phyloP scores from a whole-genome alignment of 1,140 invertebrate species.

The Wasmannia auropunctata region DNA sequence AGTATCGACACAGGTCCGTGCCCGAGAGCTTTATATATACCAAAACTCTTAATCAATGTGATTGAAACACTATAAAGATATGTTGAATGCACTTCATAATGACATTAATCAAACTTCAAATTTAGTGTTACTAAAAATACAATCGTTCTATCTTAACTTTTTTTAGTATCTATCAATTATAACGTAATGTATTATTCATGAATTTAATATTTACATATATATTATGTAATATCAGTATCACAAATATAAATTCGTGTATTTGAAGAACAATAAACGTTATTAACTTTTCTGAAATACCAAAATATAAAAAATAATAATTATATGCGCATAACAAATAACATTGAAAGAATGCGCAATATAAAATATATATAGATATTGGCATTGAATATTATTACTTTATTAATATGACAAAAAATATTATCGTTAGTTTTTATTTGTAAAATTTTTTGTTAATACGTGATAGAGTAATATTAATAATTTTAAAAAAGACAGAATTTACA shows the following conservation, averaged over 20 bases:
- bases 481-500: too few species aligned
- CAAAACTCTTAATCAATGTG: neutral
- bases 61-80: conserved; percentile 12
- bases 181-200: neutral
- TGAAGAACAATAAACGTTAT: neutral
- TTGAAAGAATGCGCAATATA: neutral
- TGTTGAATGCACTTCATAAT: neutral
- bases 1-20: conserved; percentile 6
- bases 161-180: neutral
- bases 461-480: too few species aligned
- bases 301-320: neutral
- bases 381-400: neutral
- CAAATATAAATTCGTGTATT: neutral
- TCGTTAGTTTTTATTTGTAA: neutral
- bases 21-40: neutral
- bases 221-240: neutral
- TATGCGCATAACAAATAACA: neutral
- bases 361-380: neutral
- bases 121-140: neutral
- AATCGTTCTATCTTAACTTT: neutral
- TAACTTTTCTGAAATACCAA: neutral
- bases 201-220: neutral
- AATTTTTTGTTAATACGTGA: neutral
- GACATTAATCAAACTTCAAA: conserved; percentile 12
- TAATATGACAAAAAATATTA: neutral